Conservation (phyloP, 2,113 vertebrate genomes). For the Leptobrachium ailaonicum region DNA sequence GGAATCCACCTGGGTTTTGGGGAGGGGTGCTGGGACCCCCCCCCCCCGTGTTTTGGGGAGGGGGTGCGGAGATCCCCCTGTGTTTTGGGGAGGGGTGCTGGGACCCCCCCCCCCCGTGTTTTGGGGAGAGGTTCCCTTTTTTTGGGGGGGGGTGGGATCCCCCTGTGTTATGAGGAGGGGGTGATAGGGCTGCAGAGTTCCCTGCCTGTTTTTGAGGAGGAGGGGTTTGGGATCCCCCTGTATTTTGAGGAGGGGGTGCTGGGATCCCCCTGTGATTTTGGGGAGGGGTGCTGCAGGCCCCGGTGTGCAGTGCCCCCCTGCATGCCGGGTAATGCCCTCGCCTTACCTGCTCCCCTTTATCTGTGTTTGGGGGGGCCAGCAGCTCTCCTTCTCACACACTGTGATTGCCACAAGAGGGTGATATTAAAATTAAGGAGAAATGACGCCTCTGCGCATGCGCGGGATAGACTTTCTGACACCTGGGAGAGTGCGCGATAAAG, state of each 20-base stretch:
- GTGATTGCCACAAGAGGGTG: neutral
- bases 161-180: no score
- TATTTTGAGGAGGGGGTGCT: no score
- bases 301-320: neutral
- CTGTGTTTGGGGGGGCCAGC: neutral
- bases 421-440: neutral
- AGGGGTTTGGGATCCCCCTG: no score
- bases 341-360: conserved; percentile 7
- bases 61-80: no score
- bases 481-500: neutral
- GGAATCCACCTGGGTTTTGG: neutral
- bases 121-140: neutral
- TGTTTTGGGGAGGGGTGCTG: neutral
- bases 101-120: neutral
- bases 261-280: no score
- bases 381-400: neutral
- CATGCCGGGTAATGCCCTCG: neutral
- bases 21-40: neutral
- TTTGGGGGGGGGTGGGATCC: no score
- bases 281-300: neutral
- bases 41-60: neutral
- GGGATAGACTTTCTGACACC: neutral
- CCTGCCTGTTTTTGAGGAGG: no score
- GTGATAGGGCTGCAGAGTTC: no score
- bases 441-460: conserved; percentile 17